phyloP scores from a whole-genome alignment of 35 echinoderm and acorn worm species.

The Eucidaris tribuloides region DNA sequence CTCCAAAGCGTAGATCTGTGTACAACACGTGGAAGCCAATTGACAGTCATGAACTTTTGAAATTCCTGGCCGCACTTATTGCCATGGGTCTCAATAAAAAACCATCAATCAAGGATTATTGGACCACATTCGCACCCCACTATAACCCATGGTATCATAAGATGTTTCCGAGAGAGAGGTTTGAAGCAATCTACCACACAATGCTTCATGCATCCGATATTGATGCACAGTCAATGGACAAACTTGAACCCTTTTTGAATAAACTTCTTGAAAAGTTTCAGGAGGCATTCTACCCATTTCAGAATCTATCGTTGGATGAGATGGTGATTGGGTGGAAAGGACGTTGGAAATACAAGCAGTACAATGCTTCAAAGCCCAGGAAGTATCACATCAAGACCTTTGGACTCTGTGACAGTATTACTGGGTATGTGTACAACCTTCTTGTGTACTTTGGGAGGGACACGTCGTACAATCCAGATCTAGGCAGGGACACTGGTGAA shows the following conservation, averaged over 20 bases:
- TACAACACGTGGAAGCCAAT: no score
- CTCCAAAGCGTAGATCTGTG: no score
- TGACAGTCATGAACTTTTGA: conserved; percentile 27
- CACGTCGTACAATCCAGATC: conserved; percentile 28
- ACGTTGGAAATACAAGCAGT: conserved; percentile 39
- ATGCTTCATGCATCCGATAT: conserved; percentile 36
- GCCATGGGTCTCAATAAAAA: conserved; percentile 28
- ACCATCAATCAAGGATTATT: conserved; percentile 14
- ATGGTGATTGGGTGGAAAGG: conserved; percentile 43
- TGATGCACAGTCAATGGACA: conserved; percentile 21
- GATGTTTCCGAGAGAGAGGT: no score
- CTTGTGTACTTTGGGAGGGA: conserved; percentile 21
- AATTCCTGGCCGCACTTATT: conserved; percentile 25
- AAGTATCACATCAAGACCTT: conserved; percentile 38
- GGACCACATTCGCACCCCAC: not conserved
- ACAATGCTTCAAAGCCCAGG: conserved; percentile 23
- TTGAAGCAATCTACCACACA: conserved; percentile 33
- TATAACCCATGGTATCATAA: no score
- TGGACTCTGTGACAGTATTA: conserved; percentile 42
- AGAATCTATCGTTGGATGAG: conserved; percentile 33
- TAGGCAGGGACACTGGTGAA: not conserved
- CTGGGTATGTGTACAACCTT: conserved; percentile 22
- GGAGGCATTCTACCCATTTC: conserved; percentile 37
- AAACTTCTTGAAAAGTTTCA: conserved; percentile 31
- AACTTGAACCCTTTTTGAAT: conserved; percentile 25